Percentiles rank a stretch among this genome's conserved stretches.
phyloP scores from a whole-genome alignment of 2,113 vertebrate species.

The Dolichallabes microphthalmus region DNA sequence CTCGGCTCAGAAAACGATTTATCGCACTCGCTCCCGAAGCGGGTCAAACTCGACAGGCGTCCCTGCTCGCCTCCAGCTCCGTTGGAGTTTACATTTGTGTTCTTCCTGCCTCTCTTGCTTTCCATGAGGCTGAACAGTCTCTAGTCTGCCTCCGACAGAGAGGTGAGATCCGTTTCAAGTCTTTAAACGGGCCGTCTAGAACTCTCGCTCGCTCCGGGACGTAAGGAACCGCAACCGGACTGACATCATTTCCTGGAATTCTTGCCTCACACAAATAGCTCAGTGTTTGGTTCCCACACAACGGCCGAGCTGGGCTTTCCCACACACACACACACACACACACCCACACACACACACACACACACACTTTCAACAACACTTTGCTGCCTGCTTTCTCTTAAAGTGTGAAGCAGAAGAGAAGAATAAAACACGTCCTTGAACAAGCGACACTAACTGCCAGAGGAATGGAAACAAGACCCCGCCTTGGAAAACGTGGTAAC shows the following conservation, averaged over 20 bases:
- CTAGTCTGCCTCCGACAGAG: conserved; percentile 16
- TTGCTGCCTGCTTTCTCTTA: conserved; percentile 5
- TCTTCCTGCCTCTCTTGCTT: not conserved
- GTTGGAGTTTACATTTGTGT: not conserved
- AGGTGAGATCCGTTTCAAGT: conserved; percentile 22
- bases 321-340: conserved; percentile 54
- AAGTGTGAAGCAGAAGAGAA: not conserved
- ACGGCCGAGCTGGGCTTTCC: conserved; percentile 47
- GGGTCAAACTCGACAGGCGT: conserved; percentile 23
- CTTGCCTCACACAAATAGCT: conserved; percentile 72
- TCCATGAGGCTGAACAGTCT: conserved; percentile 4
- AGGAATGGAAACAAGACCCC: conserved; percentile 1
- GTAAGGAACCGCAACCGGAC: conserved; percentile 60
- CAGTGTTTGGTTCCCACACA: conserved; percentile 73
- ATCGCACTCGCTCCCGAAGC: not conserved
- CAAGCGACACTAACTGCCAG: not conserved
- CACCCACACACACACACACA: conserved; percentile 54
- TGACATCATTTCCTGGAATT: conserved; percentile 81
- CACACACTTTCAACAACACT: conserved; percentile 44
- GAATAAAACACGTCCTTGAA: not conserved
- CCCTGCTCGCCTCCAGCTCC: conserved; percentile 39
- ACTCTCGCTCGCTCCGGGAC: conserved; percentile 54
- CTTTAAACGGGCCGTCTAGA: conserved; percentile 20
- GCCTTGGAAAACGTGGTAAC: conserved; percentile 26
- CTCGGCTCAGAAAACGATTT: not conserved